phyloP scores from a whole-genome alignment of 2,113 vertebrate species.

The Ictalurus furcatus region DNA sequence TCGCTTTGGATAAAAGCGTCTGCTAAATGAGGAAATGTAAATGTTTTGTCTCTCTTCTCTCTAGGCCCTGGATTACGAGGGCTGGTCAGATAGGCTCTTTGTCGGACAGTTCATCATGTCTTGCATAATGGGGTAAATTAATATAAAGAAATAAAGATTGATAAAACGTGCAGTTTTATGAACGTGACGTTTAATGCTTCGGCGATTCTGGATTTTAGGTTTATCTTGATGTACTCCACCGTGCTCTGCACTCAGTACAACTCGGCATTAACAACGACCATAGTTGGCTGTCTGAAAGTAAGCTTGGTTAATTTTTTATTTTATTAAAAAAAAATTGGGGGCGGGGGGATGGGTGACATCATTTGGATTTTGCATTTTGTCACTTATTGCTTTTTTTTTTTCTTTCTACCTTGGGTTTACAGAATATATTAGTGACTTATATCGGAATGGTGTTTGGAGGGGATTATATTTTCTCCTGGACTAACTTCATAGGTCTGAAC shows the following conservation, averaged over 20 bases:
- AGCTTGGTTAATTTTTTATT: conserved; percentile 23
- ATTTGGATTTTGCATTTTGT: neutral
- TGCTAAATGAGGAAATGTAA: too few relatives aligned
- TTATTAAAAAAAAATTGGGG: too few relatives aligned
- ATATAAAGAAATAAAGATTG: conserved; percentile 12
- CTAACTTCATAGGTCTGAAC: conserved; percentile 94
- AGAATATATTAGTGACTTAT: conserved; percentile 98
- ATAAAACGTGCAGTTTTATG: neutral
- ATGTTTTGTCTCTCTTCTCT: neutral
- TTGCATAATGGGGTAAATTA: conserved; percentile 75
- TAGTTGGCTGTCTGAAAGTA: conserved; percentile 96
- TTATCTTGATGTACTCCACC: conserved; percentile 93
- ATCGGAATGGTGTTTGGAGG: conserved; percentile 97
- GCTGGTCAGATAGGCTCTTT: conserved; percentile 72
- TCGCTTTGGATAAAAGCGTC: too few relatives aligned
- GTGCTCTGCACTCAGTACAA: conserved; percentile 95
- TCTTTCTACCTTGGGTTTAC: conserved; percentile 37
- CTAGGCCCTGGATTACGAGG: conserved; percentile 72
- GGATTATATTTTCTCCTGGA: conserved; percentile 98
- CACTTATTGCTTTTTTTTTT: neutral
- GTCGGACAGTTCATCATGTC: conserved; percentile 71
- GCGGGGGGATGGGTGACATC: neutral
- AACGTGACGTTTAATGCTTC: neutral
- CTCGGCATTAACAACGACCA: conserved; percentile 97
- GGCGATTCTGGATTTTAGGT: conserved; percentile 69